phyloP scores from a whole-genome alignment of 1,140 invertebrate species.

The Nebria ingens region DNA sequence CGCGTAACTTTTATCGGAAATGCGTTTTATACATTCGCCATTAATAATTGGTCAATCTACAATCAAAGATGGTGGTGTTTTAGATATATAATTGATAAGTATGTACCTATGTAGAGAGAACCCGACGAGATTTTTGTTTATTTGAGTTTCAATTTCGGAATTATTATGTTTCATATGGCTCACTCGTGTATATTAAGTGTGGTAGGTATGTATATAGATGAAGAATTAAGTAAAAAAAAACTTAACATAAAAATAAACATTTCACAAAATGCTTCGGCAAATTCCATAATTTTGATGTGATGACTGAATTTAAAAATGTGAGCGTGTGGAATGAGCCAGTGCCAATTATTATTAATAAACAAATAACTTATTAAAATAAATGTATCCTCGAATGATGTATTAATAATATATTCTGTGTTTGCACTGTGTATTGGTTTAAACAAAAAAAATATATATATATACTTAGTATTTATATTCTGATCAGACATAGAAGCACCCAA shows the following conservation, averaged over 20 bases:
- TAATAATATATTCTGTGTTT: slow-evolving; percentile 26
- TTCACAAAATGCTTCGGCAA: neutral
- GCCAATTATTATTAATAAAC: slow-evolving; percentile 23
- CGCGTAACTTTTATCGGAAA: no score
- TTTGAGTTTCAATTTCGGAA: slow-evolving; percentile 17
- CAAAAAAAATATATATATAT: no score
- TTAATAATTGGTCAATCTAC: slow-evolving; percentile 15
- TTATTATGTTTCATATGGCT: slow-evolving; percentile 18
- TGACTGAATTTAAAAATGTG: slow-evolving; percentile 10
- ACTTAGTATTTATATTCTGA: slow-evolving; percentile 29
- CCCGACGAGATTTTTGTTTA: slow-evolving; percentile 20
- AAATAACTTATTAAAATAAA: slow-evolving; percentile 22
- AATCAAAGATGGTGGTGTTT: slow-evolving; percentile 10
- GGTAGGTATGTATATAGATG: slow-evolving; percentile 23
- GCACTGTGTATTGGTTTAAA: slow-evolving; percentile 30
- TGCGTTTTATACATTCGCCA: no score
- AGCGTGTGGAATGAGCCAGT: slow-evolving; percentile 19
- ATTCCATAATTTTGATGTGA: neutral
- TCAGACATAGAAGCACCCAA: slow-evolving; percentile 7
- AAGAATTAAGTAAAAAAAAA: slow-evolving; percentile 12
- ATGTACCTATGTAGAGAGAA: slow-evolving; percentile 15
- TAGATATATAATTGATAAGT: slow-evolving; percentile 5
- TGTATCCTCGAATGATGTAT: slow-evolving; percentile 29
- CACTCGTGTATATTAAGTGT: slow-evolving; percentile 20
- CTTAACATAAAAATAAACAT: slow-evolving; percentile 7